These are phyloP conservation scores for Patella vulgata DNA, from an alignment of 1,140 invertebrate species.

Conservation along the genomic window DNA sequence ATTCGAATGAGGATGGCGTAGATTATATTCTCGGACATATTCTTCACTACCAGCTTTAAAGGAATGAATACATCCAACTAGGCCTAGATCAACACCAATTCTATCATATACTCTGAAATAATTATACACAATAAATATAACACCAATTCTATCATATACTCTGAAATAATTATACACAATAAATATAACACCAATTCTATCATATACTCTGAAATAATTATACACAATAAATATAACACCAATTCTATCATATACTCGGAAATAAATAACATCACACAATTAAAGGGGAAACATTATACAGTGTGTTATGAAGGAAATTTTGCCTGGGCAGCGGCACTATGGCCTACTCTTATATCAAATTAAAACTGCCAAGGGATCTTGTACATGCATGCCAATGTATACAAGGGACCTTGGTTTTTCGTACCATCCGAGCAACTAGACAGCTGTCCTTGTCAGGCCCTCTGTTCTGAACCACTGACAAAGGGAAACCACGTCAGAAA, in stretches of 20 bases:
- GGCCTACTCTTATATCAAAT: too few relatives aligned
- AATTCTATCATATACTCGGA: conserved; percentile 86
- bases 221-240: conserved; percentile 71
- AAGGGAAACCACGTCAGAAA: too few relatives aligned
- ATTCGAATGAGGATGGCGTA: conserved; percentile 31
- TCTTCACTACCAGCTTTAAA: conserved; percentile 45
- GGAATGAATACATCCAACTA: conserved; percentile 81
- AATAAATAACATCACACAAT: conserved; percentile 25
- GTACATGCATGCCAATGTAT: too few relatives aligned
- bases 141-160: conserved; percentile 87
- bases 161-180: conserved; percentile 67
- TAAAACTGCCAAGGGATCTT: too few relatives aligned
- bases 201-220: conserved; percentile 76
- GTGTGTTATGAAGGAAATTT: too few relatives aligned
- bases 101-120: conserved; percentile 82
- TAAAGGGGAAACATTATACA: not conserved
- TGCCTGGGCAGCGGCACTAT: too few relatives aligned
- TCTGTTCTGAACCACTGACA: too few relatives aligned
- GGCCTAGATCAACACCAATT: conserved; percentile 81
- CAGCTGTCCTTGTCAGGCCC: too few relatives aligned
- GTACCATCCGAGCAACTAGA: too few relatives aligned
- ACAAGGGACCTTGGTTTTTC: too few relatives aligned
- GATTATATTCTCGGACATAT: conserved; percentile 40
- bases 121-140: conserved; percentile 51
- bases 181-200: conserved; percentile 80